Conservation (phyloP, 2,888 invertebrate species). For the Meandrusa payeni region DNA sequence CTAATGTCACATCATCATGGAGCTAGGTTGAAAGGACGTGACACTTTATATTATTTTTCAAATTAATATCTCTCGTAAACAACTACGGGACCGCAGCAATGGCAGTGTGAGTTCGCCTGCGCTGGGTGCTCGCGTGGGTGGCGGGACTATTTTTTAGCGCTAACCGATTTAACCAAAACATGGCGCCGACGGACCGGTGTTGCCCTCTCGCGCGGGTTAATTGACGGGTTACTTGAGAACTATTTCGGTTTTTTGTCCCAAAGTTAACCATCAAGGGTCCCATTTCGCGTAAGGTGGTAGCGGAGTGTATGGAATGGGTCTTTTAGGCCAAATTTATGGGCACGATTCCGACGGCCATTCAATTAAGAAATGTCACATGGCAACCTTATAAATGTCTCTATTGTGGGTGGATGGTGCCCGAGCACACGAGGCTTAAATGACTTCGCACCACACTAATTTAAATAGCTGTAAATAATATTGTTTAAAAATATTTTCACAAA, state of each 20-base stretch:
- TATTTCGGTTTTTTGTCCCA: conserved; percentile 29
- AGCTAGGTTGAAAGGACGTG: too few species aligned
- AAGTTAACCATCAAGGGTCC: conserved; percentile 12
- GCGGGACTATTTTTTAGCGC: conserved; percentile 38
- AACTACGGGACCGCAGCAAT: conserved; percentile 14
- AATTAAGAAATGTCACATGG: neutral
- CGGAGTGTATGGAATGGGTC: conserved; percentile 18
- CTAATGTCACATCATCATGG: too few species aligned
- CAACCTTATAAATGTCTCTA: neutral
- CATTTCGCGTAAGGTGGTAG: conserved; percentile 56
- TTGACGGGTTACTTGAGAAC: conserved; percentile 58
- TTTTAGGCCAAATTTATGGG: conserved; percentile 16
- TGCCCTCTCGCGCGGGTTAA: conserved; percentile 37
- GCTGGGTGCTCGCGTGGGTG: conserved; percentile 33
- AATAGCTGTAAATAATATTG: too few species aligned
- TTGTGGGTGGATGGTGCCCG: too few species aligned
- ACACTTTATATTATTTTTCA: too few species aligned
- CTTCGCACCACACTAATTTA: too few species aligned
- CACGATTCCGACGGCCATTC: neutral
- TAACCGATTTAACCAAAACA: conserved; percentile 29
- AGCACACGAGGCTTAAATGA: too few species aligned
- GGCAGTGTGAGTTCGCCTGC: neutral
- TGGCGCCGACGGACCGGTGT: conserved; percentile 24
- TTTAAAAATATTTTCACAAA: too few species aligned
- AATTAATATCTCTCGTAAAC: too few species aligned